Evolutionary conservation across 2,797 vertebrate species (phyloP), one percentile per base, ranked within the genome.

Genomic region (Antrozous pallidus): DNA sequence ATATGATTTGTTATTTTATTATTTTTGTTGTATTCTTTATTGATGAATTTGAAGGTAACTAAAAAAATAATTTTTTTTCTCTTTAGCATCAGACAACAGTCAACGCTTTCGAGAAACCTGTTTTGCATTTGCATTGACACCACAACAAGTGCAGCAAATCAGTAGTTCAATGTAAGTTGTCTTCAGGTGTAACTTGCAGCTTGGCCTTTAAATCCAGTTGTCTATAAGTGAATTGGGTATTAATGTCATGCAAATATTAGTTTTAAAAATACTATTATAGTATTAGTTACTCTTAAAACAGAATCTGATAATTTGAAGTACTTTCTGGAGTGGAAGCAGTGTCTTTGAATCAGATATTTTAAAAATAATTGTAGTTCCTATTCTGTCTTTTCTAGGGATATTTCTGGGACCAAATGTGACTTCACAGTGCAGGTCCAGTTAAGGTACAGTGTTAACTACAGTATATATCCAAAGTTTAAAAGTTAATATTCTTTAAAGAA

Each of bases 41-140:
- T 95, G 95, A 69, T 95, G 56, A 88, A 86, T 83, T 93, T 95
- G 93, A 95, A 95, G 90, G 28, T 74, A 71, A 95, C 88, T 96
- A 83, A 96, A 97, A 94, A 36, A 87, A 61, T 96, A 91, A 96
- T 88, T 97, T 94, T 96, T 96, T 70, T 95, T 95, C 95, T 97
- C 97, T 95, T 75, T 97, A 99, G 99, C 99, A 49, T 99, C 99
- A 96, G 99, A 99, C 98, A 99, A 99, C 98, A 99, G 99, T 97
- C 99, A 99, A 98, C 98, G 99, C 54, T 99, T 99, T 98, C 99
- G 99, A 97, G 99, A 99, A 98, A 99, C 99, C 42, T 99, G 99
- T 98, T 99, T 99, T 95, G 99, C 99, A 22, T 99, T 99, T 96
- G 99, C 99, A 56, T 98, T 99, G 98, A 99, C 99, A 56, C 99